These are phyloP conservation scores for Gymnocheta viridis DNA, from an alignment of 2,888 invertebrate species.

Conservation along the genomic window DNA sequence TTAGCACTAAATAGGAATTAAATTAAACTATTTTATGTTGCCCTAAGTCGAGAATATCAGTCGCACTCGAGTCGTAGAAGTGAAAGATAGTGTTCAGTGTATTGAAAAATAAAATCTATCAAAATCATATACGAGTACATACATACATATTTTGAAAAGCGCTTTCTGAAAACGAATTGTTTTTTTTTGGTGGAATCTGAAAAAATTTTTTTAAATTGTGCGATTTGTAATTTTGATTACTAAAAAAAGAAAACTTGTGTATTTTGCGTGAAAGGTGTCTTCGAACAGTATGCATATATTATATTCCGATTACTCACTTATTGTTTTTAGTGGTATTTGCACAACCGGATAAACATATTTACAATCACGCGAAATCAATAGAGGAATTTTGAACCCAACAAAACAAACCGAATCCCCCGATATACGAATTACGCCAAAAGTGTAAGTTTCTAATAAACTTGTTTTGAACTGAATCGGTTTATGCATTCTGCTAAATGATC, in stretches of 20 bases:
- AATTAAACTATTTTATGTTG: slow-evolving; percentile 19
- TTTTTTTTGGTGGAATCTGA: not conserved
- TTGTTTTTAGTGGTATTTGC: slow-evolving; percentile 64
- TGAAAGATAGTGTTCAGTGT: slow-evolving; percentile 45
- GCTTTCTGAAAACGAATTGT: not conserved
- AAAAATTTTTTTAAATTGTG: not conserved
- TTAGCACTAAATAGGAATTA: slow-evolving; percentile 8
- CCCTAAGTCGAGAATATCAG: slow-evolving; percentile 32
- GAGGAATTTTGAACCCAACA: slow-evolving; percentile 17
- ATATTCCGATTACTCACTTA: slow-evolving; percentile 52
- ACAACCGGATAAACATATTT: slow-evolving; percentile 57
- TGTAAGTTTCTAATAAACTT: slow-evolving; percentile 2
- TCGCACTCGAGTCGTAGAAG: slow-evolving; percentile 36
- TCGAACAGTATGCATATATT: slow-evolving; percentile 57
- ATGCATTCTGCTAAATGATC: not conserved
- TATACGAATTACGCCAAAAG: not conserved
- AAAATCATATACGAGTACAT: no score
- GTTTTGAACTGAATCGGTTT: not conserved
- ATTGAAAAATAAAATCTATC: not conserved
- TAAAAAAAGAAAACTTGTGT: slow-evolving; percentile 17
- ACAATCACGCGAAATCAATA: not conserved
- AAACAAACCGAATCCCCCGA: not conserved
- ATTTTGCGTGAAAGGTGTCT: slow-evolving; percentile 1
- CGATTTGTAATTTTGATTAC: not conserved
- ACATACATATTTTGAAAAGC: not conserved